Evolutionary conservation across 2,113 vertebrate genomes (phyloP).

Genomic region (Psittacula cyanocephala): DNA sequence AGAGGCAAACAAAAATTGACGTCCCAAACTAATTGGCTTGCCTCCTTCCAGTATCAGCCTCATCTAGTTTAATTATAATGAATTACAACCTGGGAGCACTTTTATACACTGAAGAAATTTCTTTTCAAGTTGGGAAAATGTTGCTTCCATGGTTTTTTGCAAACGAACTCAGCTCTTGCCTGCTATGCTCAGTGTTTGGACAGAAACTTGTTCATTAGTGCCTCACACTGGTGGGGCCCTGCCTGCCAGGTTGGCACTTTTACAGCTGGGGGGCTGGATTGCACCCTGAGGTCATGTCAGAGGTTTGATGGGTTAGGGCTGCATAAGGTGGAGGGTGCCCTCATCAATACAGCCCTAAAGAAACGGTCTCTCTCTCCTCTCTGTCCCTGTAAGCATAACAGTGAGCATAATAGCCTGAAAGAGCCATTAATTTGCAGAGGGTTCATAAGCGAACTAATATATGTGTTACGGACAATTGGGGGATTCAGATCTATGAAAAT

Average conservation of each 20-base stretch:
- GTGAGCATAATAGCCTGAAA: neutral
- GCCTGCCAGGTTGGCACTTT: neutral
- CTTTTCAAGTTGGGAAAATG: neutral
- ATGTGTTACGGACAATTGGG: neutral
- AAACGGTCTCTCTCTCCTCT: neutral
- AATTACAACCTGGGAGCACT: slow-evolving; percentile 27
- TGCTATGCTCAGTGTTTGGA: neutral
- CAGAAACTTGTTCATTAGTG: neutral
- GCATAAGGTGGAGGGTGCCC: neutral
- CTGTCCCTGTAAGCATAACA: rapidly evolving
- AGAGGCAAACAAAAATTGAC: slow-evolving; percentile 60
- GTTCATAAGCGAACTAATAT: neutral
- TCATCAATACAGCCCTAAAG: neutral
- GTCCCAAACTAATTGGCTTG: slow-evolving; percentile 44
- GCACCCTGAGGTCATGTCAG: neutral
- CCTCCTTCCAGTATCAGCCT: slow-evolving; percentile 17
- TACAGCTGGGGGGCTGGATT: neutral
- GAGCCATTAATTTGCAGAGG: neutral
- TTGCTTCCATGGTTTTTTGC: neutral
- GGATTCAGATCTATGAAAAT: neutral
- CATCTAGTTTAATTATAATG: slow-evolving; percentile 57
- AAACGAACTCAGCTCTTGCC: neutral
- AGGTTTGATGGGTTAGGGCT: neutral
- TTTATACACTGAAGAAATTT: neutral
- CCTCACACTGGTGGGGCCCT: rapidly evolving